Conservation (phyloP, 2,113 vertebrate species). For the Nothocercus julius region DNA sequence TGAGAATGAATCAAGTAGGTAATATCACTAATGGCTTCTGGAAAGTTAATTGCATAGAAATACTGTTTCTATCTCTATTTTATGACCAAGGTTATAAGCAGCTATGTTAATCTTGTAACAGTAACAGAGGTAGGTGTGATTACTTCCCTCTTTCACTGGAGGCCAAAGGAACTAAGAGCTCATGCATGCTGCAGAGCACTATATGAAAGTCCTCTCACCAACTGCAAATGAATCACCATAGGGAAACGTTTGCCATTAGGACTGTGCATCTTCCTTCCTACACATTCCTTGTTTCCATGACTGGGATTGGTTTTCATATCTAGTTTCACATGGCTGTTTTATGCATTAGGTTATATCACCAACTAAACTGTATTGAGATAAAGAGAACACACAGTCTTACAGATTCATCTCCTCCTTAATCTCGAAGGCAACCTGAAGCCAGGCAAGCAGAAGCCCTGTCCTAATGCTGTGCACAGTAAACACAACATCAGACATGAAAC, state of each 20-base stretch:
- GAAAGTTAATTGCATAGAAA: not conserved
- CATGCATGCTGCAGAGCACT: not conserved
- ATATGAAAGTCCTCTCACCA: not conserved
- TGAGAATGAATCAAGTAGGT: not conserved
- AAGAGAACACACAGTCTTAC: not conserved
- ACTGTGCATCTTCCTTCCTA: not conserved
- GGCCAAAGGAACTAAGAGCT: not conserved
- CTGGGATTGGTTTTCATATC: not conserved
- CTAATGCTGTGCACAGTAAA: not conserved
- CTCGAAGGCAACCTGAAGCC: not conserved
- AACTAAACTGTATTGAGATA: not conserved
- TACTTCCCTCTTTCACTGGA: not conserved
- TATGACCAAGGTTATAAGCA: not conserved
- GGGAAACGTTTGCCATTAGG: not conserved
- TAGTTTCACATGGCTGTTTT: not conserved
- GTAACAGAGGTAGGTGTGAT: constrained; percentile 15
- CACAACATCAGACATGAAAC: not conserved
- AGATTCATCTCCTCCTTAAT: not conserved
- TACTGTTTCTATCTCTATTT: not conserved
- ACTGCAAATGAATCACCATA: not conserved
- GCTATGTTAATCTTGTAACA: not conserved
- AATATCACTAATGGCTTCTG: not conserved
- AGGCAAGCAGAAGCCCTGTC: not conserved
- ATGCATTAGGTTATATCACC: not conserved
- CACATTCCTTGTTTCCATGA: not conserved